Evolutionary conservation across 2,888 invertebrate genomes (phyloP).

Genomic region (Eledone cirrhosa): DNA sequence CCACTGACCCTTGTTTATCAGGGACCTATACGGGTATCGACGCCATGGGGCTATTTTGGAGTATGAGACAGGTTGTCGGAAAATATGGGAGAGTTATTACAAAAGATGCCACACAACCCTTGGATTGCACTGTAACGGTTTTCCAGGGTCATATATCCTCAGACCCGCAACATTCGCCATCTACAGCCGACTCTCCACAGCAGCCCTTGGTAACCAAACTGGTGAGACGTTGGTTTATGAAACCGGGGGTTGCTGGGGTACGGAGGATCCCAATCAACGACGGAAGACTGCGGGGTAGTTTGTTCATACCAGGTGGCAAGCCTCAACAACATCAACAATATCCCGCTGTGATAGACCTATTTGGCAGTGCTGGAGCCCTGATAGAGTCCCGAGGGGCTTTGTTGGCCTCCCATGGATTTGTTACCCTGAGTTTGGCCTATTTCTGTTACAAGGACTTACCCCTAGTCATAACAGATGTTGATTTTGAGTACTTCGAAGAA

Average conservation of each 20-base stretch:
- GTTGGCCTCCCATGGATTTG: not conserved
- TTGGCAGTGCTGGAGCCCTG: not conserved
- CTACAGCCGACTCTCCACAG: constrained; percentile 18
- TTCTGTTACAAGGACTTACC: not conserved
- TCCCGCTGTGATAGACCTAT: not conserved
- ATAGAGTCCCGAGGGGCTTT: not conserved
- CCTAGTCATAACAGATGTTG: not conserved
- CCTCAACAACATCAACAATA: not conserved
- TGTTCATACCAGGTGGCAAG: constrained; percentile 49
- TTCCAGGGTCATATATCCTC: constrained; percentile 38
- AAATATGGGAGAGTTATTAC: constrained; percentile 44
- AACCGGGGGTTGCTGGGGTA: constrained; percentile 41
- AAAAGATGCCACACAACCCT: constrained; percentile 44
- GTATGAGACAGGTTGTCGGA: constrained; percentile 44
- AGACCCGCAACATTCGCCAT: no score
- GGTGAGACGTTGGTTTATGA: constrained; percentile 44
- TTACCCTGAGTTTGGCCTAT: not conserved
- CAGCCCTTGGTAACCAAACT: constrained; percentile 31
- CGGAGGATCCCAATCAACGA: constrained; percentile 39
- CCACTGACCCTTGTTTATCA: not conserved
- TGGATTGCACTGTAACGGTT: constrained; percentile 37
- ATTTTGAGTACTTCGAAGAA: constrained; percentile 1
- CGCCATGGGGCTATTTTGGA: constrained; percentile 56
- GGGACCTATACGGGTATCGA: constrained; percentile 44
- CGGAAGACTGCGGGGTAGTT: constrained; percentile 46